phyloP scores from a whole-genome alignment of 2,797 vertebrate species.

The Chromis chromis region DNA sequence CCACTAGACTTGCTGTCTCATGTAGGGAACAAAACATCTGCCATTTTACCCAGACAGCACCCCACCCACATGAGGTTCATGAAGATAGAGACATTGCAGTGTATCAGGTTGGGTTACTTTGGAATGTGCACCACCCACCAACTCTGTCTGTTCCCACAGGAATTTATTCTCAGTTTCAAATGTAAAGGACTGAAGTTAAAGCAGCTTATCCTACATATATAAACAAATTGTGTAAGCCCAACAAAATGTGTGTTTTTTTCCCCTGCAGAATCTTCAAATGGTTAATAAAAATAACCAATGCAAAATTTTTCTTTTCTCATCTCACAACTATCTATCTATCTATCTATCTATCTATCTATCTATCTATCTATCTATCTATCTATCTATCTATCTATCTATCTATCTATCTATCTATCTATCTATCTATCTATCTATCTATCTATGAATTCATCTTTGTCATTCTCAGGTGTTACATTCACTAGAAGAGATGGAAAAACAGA shows the following conservation, averaged over 20 bases:
- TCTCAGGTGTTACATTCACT: conserved; percentile 79
- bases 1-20: background rate
- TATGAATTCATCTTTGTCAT: conserved; percentile 19
- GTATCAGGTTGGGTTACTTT: conserved; percentile 10
- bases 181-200: background rate
- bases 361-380: background rate
- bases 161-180: conserved; percentile 4
- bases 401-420: too few species aligned
- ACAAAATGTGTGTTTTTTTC: background rate
- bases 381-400: too few species aligned
- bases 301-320: too few species aligned
- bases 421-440: too few species aligned
- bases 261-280: background rate
- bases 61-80: background rate
- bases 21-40: conserved; percentile 11
- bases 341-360: too few species aligned
- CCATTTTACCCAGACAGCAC: background rate
- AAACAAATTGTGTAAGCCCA: background rate
- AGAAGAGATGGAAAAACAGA: conserved; percentile 81
- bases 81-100: background rate
- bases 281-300: background rate
- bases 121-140: background rate
- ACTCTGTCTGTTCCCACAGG: background rate
- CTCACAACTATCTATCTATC: too few species aligned
- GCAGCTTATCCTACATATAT: background rate